Conservation (phyloP, 92 coral and sea anemone species). For the Umimayanthus chanpuru region DNA sequence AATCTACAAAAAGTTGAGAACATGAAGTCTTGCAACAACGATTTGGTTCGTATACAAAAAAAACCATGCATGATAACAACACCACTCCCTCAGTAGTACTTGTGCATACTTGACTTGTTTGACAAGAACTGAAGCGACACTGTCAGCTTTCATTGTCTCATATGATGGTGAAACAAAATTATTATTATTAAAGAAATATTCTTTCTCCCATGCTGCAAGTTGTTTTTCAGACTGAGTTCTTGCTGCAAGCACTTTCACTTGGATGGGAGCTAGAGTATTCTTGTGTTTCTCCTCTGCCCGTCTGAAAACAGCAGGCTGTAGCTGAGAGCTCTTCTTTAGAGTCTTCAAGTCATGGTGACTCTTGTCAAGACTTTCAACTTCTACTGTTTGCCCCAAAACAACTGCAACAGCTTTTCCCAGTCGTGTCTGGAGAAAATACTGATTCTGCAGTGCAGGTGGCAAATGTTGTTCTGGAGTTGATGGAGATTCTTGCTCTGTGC, state of each 20-base stretch:
- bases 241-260: constrained; percentile 50
- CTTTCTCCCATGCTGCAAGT: constrained; percentile 64
- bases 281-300: background rate
- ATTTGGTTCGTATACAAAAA: too few species aligned
- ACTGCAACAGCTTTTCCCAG: constrained; percentile 30
- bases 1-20: too few species aligned
- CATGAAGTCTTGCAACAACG: background rate
- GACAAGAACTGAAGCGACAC: constrained; percentile 47
- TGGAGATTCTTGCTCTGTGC: too few species aligned
- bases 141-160: constrained; percentile 57
- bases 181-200: constrained; percentile 51
- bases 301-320: background rate
- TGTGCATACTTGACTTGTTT: constrained; percentile 58
- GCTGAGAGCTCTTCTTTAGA: background rate
- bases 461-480: too few species aligned
- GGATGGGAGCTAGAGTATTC: constrained; percentile 45
- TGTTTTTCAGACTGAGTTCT: constrained; percentile 24
- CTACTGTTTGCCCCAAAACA: constrained; percentile 6
- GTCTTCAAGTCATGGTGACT: constrained; percentile 2
- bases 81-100: constrained; percentile 63
- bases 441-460: too few species aligned
- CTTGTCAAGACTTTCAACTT: constrained; percentile 16
- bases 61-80: background rate
- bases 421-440: constrained; percentile 11
- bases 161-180: constrained; percentile 55